Conservation (phyloP, 1,140 invertebrate species). For the Eumeta japonica region DNA sequence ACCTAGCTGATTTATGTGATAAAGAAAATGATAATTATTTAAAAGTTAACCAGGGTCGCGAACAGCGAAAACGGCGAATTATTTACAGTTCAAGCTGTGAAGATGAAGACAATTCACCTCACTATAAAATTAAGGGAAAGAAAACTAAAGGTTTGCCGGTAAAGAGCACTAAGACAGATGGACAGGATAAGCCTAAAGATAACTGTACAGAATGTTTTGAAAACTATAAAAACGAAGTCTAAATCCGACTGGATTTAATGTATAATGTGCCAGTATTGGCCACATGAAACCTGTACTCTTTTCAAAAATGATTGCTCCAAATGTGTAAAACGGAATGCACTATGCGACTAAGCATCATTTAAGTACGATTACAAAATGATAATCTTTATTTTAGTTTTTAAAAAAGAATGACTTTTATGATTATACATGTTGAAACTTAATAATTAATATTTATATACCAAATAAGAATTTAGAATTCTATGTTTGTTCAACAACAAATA, state of each 20-base stretch:
- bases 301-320: constrained; percentile 12
- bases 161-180: constrained; percentile 10
- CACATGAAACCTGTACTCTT: constrained; percentile 15
- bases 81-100: too few species aligned
- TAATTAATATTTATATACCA: too few species aligned
- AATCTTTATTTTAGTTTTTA: neutral
- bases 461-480: too few species aligned
- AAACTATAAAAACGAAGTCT: constrained; percentile 17
- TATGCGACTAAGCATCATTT: constrained; percentile 3
- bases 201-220: constrained; percentile 20
- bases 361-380: neutral
- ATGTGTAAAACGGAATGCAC: constrained; percentile 12
- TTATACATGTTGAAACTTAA: too few species aligned
- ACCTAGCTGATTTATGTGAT: constrained; percentile 8
- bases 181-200: constrained; percentile 13
- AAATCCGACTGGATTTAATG: constrained; percentile 21
- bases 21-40: constrained; percentile 10
- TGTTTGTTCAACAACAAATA: constrained; percentile 3
- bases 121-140: constrained; percentile 2
- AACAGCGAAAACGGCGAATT: too few species aligned
- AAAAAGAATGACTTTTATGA: too few species aligned
- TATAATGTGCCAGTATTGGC: constrained; percentile 13
- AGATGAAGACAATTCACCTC: too few species aligned
- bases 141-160: constrained; percentile 7
- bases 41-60: too few species aligned